Evolutionary conservation across 1,140 invertebrate genomes (phyloP).

Genomic region (Branchinecta lynchi): DNA sequence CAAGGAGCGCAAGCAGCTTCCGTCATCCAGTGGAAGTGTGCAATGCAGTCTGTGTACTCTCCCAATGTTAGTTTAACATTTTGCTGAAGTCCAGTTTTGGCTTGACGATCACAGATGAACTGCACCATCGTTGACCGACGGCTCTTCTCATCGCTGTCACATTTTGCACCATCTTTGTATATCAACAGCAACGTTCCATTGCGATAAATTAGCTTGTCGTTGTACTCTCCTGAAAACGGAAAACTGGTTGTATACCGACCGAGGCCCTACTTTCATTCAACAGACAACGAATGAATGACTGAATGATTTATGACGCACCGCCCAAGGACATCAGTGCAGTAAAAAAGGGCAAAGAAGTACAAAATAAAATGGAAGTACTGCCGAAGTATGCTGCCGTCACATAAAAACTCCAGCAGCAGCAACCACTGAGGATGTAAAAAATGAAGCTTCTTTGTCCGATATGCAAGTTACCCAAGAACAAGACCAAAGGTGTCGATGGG

Average conservation of each 20-base stretch:
- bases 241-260: not conserved
- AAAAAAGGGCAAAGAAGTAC: too few species aligned
- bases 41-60: not conserved
- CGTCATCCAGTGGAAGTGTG: not conserved
- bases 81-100: not conserved
- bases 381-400: too few species aligned
- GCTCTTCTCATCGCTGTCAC: not conserved
- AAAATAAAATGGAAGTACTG: too few species aligned
- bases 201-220: not conserved
- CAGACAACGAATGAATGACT: too few species aligned
- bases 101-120: not conserved
- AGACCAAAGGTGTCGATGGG: too few species aligned
- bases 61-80: not conserved
- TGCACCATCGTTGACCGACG: not conserved
- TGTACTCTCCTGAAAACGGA: not conserved
- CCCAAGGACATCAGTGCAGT: too few species aligned
- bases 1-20: not conserved
- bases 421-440: too few species aligned
- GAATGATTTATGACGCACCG: too few species aligned
- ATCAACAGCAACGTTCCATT: not conserved
- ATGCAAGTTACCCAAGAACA: too few species aligned
- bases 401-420: too few species aligned
- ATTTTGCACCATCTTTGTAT: not conserved
- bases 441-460: too few species aligned
- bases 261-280: too few species aligned